Percentiles rank a stretch among this genome's conserved stretches.
phyloP scores from a whole-genome alignment of 2,113 vertebrate genomes.

The Mustela nigripes region DNA sequence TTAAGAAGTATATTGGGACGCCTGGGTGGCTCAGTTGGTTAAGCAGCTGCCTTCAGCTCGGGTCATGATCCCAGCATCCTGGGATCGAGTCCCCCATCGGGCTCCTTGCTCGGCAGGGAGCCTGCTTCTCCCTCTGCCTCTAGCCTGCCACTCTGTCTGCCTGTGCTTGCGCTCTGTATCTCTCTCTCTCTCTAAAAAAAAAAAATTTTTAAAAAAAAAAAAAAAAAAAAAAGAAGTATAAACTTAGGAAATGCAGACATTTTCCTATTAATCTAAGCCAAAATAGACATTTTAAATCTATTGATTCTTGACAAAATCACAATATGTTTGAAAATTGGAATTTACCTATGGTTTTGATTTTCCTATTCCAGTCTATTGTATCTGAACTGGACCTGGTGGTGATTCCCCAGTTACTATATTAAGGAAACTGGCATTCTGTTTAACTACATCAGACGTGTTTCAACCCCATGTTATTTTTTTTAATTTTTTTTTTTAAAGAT shows the following conservation, averaged over 20 bases:
- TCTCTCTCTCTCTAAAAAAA: too few species aligned
- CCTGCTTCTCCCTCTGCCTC: too few species aligned
- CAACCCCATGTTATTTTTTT: neutral
- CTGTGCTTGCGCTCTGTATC: too few species aligned
- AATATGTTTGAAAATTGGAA: conserved; percentile 53
- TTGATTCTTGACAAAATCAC: conserved; percentile 47
- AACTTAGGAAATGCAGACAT: conserved; percentile 15
- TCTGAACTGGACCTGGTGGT: neutral
- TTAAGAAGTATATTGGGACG: neutral
- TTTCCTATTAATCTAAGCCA: conserved; percentile 38
- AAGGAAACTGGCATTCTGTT: neutral
- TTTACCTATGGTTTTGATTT: conserved; percentile 18
- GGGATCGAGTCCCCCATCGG: too few species aligned
- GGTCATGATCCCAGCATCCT: too few species aligned
- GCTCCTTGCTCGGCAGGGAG: too few species aligned
- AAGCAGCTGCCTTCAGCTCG: too few species aligned
- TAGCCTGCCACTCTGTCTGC: too few species aligned
- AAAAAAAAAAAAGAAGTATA: neutral
- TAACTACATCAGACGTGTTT: neutral
- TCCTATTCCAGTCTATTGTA: neutral
- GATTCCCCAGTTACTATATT: neutral
- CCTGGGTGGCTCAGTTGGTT: too few species aligned
- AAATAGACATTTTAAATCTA: neutral
- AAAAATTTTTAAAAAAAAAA: neutral
- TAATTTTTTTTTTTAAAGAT: too few species aligned